Conservation (phyloP, 2,888 invertebrate genomes). For the Apoda limacodes region DNA sequence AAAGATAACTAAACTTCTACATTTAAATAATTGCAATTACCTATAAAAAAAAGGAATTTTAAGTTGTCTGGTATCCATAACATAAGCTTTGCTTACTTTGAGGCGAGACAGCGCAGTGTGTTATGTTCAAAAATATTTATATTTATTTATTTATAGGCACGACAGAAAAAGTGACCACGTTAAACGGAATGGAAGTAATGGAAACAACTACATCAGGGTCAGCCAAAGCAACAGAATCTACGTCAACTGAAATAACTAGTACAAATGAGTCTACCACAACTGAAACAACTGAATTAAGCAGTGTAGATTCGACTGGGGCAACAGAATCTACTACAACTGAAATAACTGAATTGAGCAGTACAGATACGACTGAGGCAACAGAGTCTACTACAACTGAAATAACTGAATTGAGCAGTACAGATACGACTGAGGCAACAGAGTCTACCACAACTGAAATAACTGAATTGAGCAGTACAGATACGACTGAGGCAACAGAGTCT, state of each 20-base stretch:
- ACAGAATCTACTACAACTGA: slow-evolving; percentile 10
- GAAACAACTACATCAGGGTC: slow-evolving; percentile 4
- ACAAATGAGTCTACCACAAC: slow-evolving; percentile 9
- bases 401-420: slow-evolving; percentile 13
- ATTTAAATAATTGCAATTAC: too few relatives aligned
- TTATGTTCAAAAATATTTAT: too few relatives aligned
- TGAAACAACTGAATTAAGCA: slow-evolving; percentile 9
- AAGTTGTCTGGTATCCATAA: too few relatives aligned
- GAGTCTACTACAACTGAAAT: slow-evolving; percentile 9
- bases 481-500: too few relatives aligned
- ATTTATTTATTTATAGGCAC: too few relatives aligned
- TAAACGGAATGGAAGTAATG: slow-evolving; percentile 5
- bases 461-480: too few relatives aligned
- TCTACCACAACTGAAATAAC: slow-evolving; percentile 8
- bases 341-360: slow-evolving; percentile 8
- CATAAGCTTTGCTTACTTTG: too few relatives aligned
- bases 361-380: slow-evolving; percentile 12
- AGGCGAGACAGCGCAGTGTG: too few relatives aligned
- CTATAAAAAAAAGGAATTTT: too few relatives aligned
- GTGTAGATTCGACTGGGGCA: slow-evolving; percentile 8
- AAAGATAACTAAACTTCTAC: too few relatives aligned
- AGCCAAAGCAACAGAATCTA: slow-evolving; percentile 5
- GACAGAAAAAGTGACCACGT: slow-evolving; percentile 4
- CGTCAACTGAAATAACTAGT: slow-evolving; percentile 7
- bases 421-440: slow-evolving; percentile 13